A percentile compares a stretch with the other conserved stretches of the same genome.
Conservation (phyloP, 2,113 vertebrate species). For the Glaucomys volans region DNA sequence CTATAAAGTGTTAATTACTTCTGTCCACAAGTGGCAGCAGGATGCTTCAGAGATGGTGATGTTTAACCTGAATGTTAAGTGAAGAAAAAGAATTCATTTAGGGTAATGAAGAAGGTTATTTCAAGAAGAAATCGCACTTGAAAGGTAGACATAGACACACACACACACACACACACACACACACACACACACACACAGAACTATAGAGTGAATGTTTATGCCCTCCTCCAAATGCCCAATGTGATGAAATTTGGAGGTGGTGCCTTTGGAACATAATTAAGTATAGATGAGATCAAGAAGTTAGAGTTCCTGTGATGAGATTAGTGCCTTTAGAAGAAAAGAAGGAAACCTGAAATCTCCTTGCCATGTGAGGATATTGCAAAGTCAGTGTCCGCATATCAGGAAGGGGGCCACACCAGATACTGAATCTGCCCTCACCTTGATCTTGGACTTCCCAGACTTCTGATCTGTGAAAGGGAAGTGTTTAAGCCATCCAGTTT, state of each 20-base stretch:
- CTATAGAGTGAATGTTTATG: not conserved
- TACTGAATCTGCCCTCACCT: not conserved
- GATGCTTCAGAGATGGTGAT: not conserved
- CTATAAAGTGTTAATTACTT: not conserved
- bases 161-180: not conserved
- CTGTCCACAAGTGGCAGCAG: not conserved
- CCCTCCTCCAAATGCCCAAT: not conserved
- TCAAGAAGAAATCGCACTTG: not conserved
- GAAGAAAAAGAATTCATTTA: not conserved
- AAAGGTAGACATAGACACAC: not conserved
- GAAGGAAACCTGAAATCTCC: not conserved
- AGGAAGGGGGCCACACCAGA: not conserved
- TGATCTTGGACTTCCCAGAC: not conserved
- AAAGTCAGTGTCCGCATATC: not conserved
- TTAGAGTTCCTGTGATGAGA: not conserved
- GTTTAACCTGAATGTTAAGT: conserved; percentile 16
- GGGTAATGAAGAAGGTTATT: not conserved
- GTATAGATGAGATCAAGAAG: not conserved
- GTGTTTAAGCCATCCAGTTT: not conserved
- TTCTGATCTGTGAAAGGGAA: not conserved
- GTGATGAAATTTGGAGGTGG: not conserved
- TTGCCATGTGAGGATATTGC: not conserved
- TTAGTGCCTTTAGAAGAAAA: not conserved
- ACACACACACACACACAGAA: not conserved
- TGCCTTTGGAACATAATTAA: not conserved